Base-by-base conservation (phyloP, 2,797 vertebrate species). In the Syndactyla subalaris region DNA sequence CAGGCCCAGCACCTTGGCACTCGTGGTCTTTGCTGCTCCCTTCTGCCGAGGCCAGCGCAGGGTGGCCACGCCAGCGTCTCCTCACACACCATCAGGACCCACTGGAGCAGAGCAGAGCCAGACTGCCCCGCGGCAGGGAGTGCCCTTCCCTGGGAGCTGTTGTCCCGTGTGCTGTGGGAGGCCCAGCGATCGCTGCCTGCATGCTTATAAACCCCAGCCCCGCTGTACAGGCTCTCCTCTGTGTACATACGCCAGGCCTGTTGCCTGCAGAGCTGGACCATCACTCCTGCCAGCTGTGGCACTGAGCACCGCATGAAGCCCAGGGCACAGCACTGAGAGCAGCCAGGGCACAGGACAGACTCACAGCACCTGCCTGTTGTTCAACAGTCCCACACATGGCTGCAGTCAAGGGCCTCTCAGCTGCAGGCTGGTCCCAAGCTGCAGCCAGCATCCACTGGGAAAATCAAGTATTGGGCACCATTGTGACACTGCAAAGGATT, bases 31-130 rank as follows among this genome's bases (percentile, higher is more conserved):
- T 2, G 1, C 59, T 46, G 3, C 29, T 13, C 21, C 0, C 51
- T n/a, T 36, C 79, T 0, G 0, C 51, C 51, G 29, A 68, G 63
- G 41, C 76, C 34, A 20, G 71, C 21, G 41, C 67, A 59, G 32
- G 41, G 11, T 7, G 38, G 29, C 76, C 14, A 4, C 41, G 46
- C 68, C 34, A 41, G 36, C 1, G 0, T 43, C 4, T 0, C 18
- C 61, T 41, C 0, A 0, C 34, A 15, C 52, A n/a, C 36, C 11
- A 18, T 38, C 11, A 7, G 0, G 0, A 29, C 12, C 74, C 34
- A 29, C 0, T 0, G 63, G 54, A 86, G 58, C 61, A 12, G 52
- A 22, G 30, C 32, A 36, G 70, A 58, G 11, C 26, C 1, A 0
- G 21, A 71, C 71, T 76, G 65, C 83, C 43, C 3, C 0, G 1